A percentile compares a stretch with the other conserved stretches of the same genome.
These are phyloP conservation scores for Drosophila mojavensis DNA, from an alignment of 1,140 invertebrate genomes.

Conservation along the genomic window DNA sequence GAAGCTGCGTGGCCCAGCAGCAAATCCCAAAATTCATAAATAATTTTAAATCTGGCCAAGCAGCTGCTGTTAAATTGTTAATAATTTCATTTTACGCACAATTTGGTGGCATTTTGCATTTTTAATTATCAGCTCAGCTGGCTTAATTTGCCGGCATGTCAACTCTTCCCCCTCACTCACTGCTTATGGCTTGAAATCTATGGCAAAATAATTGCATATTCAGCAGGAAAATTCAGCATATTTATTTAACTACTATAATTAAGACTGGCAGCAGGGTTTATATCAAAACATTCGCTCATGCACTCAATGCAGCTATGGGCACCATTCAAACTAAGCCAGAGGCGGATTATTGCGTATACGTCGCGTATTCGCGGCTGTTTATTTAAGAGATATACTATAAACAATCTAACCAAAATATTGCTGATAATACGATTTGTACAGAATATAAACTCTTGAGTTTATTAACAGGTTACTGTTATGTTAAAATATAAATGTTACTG, in stretches of 20 bases:
- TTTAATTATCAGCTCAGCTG: constrained; percentile 66
- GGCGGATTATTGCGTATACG: constrained; percentile 22
- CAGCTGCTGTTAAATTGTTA: background rate
- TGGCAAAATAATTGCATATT: constrained; percentile 24
- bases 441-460: background rate
- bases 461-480: background rate
- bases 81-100: constrained; percentile 30
- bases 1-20: background rate
- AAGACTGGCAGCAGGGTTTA: constrained; percentile 35
- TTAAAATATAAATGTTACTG: background rate
- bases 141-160: constrained; percentile 41
- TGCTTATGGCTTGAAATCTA: background rate
- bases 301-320: constrained; percentile 3
- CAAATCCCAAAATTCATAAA: background rate
- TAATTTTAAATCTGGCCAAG: background rate
- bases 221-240: constrained; percentile 6
- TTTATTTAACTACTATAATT: constrained; percentile 56
- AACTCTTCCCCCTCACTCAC: background rate
- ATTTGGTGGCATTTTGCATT: constrained; percentile 36
- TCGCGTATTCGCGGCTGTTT: background rate
- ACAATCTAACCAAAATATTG: constrained; percentile 17
- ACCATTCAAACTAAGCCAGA: constrained; percentile 11
- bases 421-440: constrained; percentile 3
- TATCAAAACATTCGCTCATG: background rate
- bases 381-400: background rate